These are phyloP conservation scores for Canis aureus DNA, from an alignment of 2,113 vertebrate species.

Conservation along the genomic window DNA sequence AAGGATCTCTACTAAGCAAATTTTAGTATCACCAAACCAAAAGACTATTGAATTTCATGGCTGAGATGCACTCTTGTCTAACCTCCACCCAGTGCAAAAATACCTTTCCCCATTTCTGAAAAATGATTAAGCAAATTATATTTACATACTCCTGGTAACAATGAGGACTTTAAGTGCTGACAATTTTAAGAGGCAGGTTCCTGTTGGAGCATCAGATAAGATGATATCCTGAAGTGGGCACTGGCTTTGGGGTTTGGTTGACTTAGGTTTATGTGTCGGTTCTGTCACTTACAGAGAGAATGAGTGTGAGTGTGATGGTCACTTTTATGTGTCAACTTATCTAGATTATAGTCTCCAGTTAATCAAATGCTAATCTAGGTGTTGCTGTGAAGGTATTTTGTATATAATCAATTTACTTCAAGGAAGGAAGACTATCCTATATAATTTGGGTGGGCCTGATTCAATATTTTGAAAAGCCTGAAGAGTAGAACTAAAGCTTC, in stretches of 20 bases:
- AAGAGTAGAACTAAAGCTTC: background rate
- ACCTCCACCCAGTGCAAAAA: background rate
- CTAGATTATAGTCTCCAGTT: background rate
- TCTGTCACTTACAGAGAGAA: background rate
- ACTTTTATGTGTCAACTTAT: background rate
- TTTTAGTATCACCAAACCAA: background rate
- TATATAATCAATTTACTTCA: conserved; percentile 24
- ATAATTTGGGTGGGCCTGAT: background rate
- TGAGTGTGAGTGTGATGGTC: background rate
- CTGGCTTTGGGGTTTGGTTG: background rate
- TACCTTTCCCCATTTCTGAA: background rate
- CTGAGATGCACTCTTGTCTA: background rate
- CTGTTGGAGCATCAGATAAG: background rate
- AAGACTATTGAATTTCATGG: background rate
- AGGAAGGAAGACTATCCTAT: background rate
- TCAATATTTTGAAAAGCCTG: background rate
- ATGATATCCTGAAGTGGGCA: background rate
- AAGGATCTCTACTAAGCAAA: background rate
- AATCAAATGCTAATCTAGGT: background rate
- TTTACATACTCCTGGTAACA: background rate
- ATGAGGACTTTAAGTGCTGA: background rate
- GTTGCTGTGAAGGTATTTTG: background rate
- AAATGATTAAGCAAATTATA: background rate
- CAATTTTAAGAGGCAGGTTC: background rate
- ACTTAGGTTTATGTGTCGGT: background rate